phyloP scores from a whole-genome alignment of 2,797 vertebrate species.

The Mus spretus region DNA sequence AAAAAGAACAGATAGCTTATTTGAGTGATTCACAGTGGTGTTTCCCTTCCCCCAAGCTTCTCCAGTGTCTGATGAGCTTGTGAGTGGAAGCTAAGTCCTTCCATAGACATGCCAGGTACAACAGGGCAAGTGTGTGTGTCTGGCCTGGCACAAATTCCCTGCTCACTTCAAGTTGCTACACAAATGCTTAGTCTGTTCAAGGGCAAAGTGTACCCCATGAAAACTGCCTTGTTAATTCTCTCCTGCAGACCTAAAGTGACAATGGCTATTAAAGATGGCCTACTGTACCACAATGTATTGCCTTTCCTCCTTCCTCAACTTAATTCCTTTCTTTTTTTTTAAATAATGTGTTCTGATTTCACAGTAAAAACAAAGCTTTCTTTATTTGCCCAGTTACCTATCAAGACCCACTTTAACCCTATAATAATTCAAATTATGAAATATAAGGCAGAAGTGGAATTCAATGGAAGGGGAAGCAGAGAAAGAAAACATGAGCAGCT shows the following conservation, averaged over 20 bases:
- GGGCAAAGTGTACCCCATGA: background rate
- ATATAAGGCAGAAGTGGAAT: background rate
- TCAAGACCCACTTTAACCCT: conserved; percentile 6
- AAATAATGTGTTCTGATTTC: conserved; percentile 30
- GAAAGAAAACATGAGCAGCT: background rate
- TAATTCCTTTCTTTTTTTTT: conserved; percentile 36
- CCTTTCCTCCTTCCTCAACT: too few species aligned
- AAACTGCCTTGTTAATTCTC: conserved; percentile 24
- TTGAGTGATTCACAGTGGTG: background rate
- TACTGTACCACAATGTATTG: background rate
- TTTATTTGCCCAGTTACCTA: background rate
- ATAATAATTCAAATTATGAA: background rate
- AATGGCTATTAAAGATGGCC: background rate
- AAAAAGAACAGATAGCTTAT: background rate
- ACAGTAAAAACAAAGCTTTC: conserved; percentile 23
- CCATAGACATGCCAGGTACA: background rate
- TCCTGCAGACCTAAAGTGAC: background rate
- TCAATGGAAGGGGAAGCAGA: background rate
- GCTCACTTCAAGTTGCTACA: background rate
- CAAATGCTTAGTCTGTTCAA: conserved; percentile 14
- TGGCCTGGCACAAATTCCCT: background rate
- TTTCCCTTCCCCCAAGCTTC: background rate
- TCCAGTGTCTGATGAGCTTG: background rate
- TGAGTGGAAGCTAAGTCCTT: background rate
- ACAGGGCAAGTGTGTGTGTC: background rate